Evolutionary conservation across 92 coral and sea anemone species (phyloP).

Genomic region (Porites evermanni): DNA sequence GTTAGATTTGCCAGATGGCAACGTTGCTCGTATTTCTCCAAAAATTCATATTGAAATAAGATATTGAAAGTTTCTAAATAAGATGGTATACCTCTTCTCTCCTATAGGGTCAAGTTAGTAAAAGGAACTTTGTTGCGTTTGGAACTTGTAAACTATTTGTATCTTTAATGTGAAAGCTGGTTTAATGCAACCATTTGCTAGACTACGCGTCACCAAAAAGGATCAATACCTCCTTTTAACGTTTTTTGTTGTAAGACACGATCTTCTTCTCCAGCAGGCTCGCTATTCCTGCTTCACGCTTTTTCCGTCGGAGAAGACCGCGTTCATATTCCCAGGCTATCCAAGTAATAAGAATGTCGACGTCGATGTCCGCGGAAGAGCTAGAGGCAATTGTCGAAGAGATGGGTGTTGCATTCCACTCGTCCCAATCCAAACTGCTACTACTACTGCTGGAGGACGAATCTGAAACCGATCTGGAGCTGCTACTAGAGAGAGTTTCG

Average conservation of each 20-base stretch:
- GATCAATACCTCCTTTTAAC: not conserved
- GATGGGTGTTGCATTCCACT: not conserved
- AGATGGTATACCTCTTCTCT: too few relatives aligned
- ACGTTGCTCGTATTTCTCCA: too few relatives aligned
- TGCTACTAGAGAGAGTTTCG: not conserved
- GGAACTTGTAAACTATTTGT: too few relatives aligned
- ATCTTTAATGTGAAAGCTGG: too few relatives aligned
- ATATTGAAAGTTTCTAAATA: too few relatives aligned
- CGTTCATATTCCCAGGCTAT: slow-evolving; percentile 2
- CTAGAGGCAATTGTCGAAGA: not conserved
- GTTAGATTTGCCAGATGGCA: too few relatives aligned
- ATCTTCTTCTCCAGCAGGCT: not conserved
- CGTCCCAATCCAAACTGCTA: not conserved
- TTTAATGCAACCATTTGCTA: too few relatives aligned
- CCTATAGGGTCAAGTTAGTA: too few relatives aligned
- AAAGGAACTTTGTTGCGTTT: too few relatives aligned
- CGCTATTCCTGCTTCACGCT: not conserved
- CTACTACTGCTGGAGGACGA: not conserved
- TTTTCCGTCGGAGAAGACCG: slow-evolving; percentile 17
- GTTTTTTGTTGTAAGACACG: not conserved
- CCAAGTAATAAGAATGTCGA: not conserved
- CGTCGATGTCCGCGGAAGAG: not conserved
- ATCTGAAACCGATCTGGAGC: not conserved
- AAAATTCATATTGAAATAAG: too few relatives aligned
- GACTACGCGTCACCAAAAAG: not conserved